Base-by-base conservation (phyloP, 2,113 vertebrate genomes). In the Himantopus leucocephalus region DNA sequence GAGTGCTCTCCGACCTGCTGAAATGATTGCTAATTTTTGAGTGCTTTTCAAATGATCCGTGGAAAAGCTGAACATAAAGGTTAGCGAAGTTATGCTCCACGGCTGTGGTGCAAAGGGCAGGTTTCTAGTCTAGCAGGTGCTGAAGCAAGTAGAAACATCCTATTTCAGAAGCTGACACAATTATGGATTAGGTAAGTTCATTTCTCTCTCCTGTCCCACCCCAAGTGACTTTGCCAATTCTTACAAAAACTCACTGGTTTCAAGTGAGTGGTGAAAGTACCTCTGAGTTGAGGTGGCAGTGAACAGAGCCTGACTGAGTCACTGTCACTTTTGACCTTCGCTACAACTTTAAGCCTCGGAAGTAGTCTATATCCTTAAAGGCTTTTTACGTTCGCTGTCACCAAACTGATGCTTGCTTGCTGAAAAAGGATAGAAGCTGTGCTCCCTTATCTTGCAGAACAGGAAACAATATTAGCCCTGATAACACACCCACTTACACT, bases 21-120 rank as follows among this genome's bases (percentile, higher is more conserved):
- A 59, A 94, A 92, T 8, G 26, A 21, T 23, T 55, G 58, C 39
- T 95, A 59, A 88, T 96, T 96, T 96, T 71, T 68, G 94, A 91
- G 72, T 14, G 37, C n/a, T 95, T 96, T 78, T 86, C 85, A 78
- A 50, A 75, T 48, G 94, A 97, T 97, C 96, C 81, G 0, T 94
- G 96, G 90, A 96, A 87, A 83, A 92, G 78, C 91, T 77, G 93
- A 93, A 87, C 26, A 32, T 50, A 94, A 97, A 98, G 95, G 96
- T 96, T 91, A 92, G 90, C 23, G 67, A 67, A 92, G 80, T 81
- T 87, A 45, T 85, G 72, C 85, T 94, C 72, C 59, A 1, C 71
- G 78, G 72, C 89, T 94, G 60, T 8, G 58, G 55, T 62, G 90
- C 68, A 94, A 96, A 98, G 95, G 97, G 95, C 88, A 95, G 71